Evolutionary conservation across 1,140 invertebrate species (phyloP).

Genomic region (Schmidtea mediterranea): DNA sequence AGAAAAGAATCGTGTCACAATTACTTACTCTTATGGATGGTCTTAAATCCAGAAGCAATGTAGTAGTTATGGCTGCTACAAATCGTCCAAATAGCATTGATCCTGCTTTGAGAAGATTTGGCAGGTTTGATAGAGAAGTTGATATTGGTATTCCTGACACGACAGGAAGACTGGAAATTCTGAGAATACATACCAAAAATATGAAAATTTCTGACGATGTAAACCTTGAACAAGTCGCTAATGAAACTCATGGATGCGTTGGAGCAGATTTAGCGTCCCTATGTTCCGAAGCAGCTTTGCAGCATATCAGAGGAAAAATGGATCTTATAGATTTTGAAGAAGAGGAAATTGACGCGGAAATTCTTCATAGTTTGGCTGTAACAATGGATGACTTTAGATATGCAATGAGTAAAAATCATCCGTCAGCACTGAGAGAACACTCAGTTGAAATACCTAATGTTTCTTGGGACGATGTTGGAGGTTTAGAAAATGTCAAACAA

Average conservation of each 20-base stretch:
- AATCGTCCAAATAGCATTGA: conserved; percentile 85
- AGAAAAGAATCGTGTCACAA: conserved; percentile 91
- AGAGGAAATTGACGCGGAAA: conserved; percentile 86
- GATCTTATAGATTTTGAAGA: conserved; percentile 97
- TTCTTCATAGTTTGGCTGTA: neutral
- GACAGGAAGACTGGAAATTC: conserved; percentile 54
- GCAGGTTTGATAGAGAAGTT: conserved; percentile 66
- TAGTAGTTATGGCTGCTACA: conserved; percentile 76
- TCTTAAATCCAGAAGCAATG: conserved; percentile 71
- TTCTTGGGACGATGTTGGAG: conserved; percentile 87
- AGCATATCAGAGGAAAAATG: conserved; percentile 99
- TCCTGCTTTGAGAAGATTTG: conserved; percentile 69
- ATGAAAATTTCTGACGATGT: conserved; percentile 48
- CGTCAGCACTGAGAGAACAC: conserved; percentile 81
- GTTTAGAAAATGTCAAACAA: conserved; percentile 74
- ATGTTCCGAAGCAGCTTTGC: conserved; percentile 93
- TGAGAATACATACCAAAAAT: conserved; percentile 44
- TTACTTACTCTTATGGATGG: conserved; percentile 94
- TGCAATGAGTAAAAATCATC: conserved; percentile 91
- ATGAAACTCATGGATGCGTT: conserved; percentile 50
- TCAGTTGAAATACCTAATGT: conserved; percentile 93
- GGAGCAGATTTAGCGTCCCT: conserved; percentile 85
- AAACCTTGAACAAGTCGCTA: conserved; percentile 38
- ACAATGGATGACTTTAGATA: conserved; percentile 33
- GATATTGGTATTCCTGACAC: conserved; percentile 64